A percentile compares a stretch with the other conserved stretches of the same genome.
Conservation (phyloP, 2,113 vertebrate species). For the Variabilichromis moorii region DNA sequence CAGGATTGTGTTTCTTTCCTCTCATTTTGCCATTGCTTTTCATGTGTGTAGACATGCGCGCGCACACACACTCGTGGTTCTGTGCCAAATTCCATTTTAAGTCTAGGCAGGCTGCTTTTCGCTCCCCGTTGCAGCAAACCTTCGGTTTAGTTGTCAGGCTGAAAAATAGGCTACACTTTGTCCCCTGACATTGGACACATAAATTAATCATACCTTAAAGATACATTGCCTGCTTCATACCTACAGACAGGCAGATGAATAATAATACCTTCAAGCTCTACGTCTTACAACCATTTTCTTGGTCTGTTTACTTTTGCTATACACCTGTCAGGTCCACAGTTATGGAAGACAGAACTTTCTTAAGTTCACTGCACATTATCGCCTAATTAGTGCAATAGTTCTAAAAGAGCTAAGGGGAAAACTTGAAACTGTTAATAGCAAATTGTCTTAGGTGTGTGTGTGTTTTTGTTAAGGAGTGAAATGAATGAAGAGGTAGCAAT, state of each 20-base stretch:
- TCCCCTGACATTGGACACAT: conserved; percentile 15
- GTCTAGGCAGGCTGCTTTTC: background rate
- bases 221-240: conserved; percentile 9
- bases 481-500: background rate
- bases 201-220: conserved; percentile 48
- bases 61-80: background rate
- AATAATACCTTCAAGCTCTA: background rate
- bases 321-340: background rate
- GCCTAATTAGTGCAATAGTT: background rate
- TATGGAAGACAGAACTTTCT: background rate
- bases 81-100: background rate
- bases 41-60: background rate
- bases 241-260: conserved; percentile 24
- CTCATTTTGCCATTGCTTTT: background rate
- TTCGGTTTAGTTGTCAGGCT: conserved; percentile 44
- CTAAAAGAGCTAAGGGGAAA: background rate
- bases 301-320: background rate
- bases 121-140: background rate
- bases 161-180: conserved; percentile 34
- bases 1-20: background rate
- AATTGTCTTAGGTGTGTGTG: background rate
- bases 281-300: background rate
- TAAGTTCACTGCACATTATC: background rate
- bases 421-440: background rate
- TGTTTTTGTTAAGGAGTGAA: background rate